phyloP scores from a whole-genome alignment of 2,113 vertebrate genomes.

The Pao palembangensis region DNA sequence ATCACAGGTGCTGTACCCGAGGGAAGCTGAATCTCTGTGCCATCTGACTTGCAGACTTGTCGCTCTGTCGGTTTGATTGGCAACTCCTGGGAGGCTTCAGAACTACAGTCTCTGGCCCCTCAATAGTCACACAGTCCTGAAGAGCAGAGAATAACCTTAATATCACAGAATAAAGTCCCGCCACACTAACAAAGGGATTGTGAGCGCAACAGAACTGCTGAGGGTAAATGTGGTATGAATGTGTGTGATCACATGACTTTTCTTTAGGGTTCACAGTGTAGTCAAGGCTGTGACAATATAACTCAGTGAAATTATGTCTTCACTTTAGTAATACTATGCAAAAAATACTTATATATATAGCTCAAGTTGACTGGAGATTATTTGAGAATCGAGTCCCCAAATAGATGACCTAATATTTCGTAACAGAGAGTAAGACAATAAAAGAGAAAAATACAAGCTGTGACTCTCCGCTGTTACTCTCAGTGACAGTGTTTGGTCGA shows the following conservation, averaged over 20 bases:
- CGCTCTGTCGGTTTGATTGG: constrained; percentile 72
- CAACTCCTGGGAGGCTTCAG: constrained; percentile 78
- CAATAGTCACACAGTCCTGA: constrained; percentile 82
- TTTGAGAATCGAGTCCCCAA: not conserved
- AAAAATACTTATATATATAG: too few relatives aligned
- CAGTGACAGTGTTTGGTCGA: constrained; percentile 79
- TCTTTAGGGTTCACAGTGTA: too few relatives aligned
- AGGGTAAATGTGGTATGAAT: too few relatives aligned
- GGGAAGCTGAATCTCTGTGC: constrained; percentile 90
- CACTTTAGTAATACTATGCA: too few relatives aligned
- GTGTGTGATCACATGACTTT: too few relatives aligned
- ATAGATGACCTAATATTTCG: not conserved
- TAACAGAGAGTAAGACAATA: not conserved
- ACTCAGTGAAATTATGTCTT: too few relatives aligned
- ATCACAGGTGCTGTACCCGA: constrained; percentile 64
- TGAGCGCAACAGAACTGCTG: too few relatives aligned
- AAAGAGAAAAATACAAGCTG: constrained; percentile 71
- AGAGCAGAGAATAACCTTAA: not conserved
- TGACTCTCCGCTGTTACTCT: constrained; percentile 74
- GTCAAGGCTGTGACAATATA: too few relatives aligned
- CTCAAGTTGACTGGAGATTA: too few relatives aligned
- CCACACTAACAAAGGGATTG: too few relatives aligned
- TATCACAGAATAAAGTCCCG: not conserved
- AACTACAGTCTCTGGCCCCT: constrained; percentile 78
- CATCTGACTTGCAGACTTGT: constrained; percentile 78